A percentile compares a stretch with the other conserved stretches of the same genome.
These are phyloP conservation scores for Pteronotus mesoamericanus DNA, from an alignment of 2,797 vertebrate species.

Conservation along the genomic window DNA sequence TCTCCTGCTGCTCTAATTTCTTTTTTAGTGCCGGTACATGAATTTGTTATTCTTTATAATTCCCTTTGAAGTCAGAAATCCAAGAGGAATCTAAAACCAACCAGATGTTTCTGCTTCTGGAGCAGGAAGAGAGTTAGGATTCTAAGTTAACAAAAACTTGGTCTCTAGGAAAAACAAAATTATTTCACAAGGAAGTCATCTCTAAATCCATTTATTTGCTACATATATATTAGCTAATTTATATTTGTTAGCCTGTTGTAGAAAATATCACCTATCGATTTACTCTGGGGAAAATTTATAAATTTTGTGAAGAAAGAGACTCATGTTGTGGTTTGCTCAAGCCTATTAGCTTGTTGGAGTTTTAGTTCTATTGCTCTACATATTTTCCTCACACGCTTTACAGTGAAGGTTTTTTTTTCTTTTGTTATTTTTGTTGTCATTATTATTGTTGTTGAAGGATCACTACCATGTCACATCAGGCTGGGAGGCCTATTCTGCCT, in stretches of 20 bases:
- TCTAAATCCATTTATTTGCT: slow-evolving; percentile 75
- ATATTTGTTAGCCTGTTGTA: slow-evolving; percentile 75
- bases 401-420: slow-evolving; percentile 16
- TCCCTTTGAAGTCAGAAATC: slow-evolving; percentile 89
- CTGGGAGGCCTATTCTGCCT: slow-evolving; percentile 62
- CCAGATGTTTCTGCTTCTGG: slow-evolving; percentile 87
- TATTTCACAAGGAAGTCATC: slow-evolving; percentile 75
- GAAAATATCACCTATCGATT: slow-evolving; percentile 77
- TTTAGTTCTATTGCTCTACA: slow-evolving; percentile 74
- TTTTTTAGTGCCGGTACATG: slow-evolving; percentile 83
- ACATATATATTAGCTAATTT: slow-evolving; percentile 77
- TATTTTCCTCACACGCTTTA: slow-evolving; percentile 68
- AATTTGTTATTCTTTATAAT: slow-evolving; percentile 90
- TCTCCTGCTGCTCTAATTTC: slow-evolving; percentile 85
- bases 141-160: slow-evolving; percentile 83
- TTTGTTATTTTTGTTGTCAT: slow-evolving; percentile 62
- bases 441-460: slow-evolving; percentile 67
- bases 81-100: slow-evolving; percentile 87
- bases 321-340: slow-evolving; percentile 67
- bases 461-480: slow-evolving; percentile 61
- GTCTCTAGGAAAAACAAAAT: slow-evolving; percentile 73
- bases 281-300: slow-evolving; percentile 73
- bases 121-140: slow-evolving; percentile 82
- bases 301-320: slow-evolving; percentile 79
- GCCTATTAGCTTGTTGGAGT: slow-evolving; percentile 71